Base-by-base conservation (phyloP, 2,797 vertebrate species). In the Austrolebias charrua region DNA sequence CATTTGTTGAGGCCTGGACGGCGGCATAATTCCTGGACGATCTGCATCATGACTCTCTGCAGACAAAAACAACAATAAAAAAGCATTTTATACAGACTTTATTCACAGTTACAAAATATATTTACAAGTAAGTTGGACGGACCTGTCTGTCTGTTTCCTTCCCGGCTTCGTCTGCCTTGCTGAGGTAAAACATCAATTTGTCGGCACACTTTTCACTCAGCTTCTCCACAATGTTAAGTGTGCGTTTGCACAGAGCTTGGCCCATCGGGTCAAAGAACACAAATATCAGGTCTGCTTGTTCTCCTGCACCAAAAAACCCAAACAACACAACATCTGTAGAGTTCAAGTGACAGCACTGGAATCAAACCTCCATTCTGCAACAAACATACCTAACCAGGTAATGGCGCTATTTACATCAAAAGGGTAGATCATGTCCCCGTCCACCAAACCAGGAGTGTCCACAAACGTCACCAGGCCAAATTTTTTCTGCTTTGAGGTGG, bases 21-120 rank as follows among this genome's bases (percentile, higher is more conserved):
- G 43, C 93, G 91, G 71, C 93, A 94, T 53, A 94, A 80, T 66
- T 94, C 93, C 75, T 94, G 93, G 20, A 94, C 92, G 4, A 94
- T 94, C 87, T 94, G 93, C 93, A 94, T 94, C 92, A 94, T 93
- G 43, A 94, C 93, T 73, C 93, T 90, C 93, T 94, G 80, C 7
- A 31, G 7, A 63, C 24, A 45, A 45, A 14, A 65, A 49, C 31
- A 12, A 24, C 20, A 35, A 63, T 55, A 29, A 47, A 19, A 33
- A 42, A 24, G n/a, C 15, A 18, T 15, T 5, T 6, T 2, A 14
- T 10, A 24, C 12, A 1, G 15, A 4, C 7, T 45, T 0, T 6
- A 14, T 24, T 46, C 5, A 14, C 2, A 18, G 6, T 44, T 14
- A 8, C 18, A 24, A 43, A 43, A 29, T 47, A 19, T 18, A 20